phyloP scores from a whole-genome alignment of 2,888 invertebrate genomes.

The Scrobipalpa costella region DNA sequence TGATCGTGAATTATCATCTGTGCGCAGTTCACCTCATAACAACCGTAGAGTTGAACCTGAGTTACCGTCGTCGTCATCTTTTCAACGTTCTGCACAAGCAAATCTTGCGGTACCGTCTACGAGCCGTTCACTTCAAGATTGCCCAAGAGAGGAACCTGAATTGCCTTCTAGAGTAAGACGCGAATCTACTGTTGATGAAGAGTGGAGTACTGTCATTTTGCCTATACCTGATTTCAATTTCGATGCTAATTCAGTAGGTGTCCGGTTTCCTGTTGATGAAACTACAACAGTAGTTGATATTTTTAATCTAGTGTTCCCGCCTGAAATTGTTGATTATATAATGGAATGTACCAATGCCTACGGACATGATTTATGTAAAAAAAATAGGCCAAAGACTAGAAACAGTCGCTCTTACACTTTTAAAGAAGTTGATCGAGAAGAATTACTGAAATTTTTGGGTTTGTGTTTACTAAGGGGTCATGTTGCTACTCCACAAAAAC shows the following conservation, averaged over 20 bases:
- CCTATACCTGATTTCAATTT: conserved; percentile 10
- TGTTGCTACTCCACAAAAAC: conserved; percentile 18
- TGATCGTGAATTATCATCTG: no score
- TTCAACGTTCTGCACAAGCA: no score
- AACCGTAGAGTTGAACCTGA: no score
- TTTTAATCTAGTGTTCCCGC: conserved; percentile 14
- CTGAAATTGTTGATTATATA: conserved; percentile 15
- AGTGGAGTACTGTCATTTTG: neutral
- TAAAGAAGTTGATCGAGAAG: conserved; percentile 13
- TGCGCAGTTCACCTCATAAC: no score
- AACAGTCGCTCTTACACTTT: conserved; percentile 16
- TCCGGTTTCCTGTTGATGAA: conserved; percentile 10
- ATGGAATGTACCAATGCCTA: conserved; percentile 15
- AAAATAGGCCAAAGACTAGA: conserved; percentile 19
- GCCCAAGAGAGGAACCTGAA: neutral
- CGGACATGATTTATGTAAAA: neutral
- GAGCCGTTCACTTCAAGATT: neutral
- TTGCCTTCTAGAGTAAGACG: no score
- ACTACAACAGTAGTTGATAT: conserved; percentile 18
- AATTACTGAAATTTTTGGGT: conserved; percentile 19
- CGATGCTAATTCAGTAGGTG: neutral
- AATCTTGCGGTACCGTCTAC: no score
- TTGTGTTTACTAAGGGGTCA: conserved; percentile 22
- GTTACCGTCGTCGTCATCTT: no score
- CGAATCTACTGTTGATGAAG: neutral